These are phyloP conservation scores for Amiota minor DNA, from an alignment of 2,888 invertebrate genomes.

Conservation along the genomic window DNA sequence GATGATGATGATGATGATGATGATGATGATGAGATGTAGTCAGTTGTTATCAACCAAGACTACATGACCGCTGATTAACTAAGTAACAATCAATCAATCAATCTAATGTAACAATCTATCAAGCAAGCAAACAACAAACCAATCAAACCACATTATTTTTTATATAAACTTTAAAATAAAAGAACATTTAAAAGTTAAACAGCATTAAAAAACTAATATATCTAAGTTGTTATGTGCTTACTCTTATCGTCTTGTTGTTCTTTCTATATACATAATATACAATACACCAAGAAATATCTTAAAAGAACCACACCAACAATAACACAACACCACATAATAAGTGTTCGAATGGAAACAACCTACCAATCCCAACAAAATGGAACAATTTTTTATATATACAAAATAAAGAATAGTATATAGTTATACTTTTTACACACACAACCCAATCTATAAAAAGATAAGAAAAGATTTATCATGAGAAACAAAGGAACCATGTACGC, in stretches of 20 bases:
- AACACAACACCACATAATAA: conserved; percentile 15
- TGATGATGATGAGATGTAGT: not conserved
- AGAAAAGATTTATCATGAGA: no score
- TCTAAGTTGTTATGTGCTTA: conserved; percentile 15
- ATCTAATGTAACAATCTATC: conserved; percentile 4
- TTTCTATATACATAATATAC: conserved; percentile 24
- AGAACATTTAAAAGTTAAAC: conserved; percentile 17
- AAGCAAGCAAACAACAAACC: conserved; percentile 16
- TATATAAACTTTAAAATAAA: conserved; percentile 34
- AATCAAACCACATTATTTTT: conserved; percentile 4
- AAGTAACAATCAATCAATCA: conserved; percentile 30
- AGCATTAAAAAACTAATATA: conserved; percentile 19
- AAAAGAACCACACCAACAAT: conserved; percentile 7
- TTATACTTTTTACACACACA: no score
- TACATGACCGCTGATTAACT: not conserved
- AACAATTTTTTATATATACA: conserved; percentile 23
- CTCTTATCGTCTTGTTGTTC: conserved; percentile 6
- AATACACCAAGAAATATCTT: conserved; percentile 11
- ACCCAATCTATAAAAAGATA: no score
- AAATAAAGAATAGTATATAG: no score
- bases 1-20: not conserved
- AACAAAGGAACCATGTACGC: not conserved
- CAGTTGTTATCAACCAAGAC: not conserved
- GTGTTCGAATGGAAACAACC: conserved; percentile 34
- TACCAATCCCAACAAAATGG: conserved; percentile 18